Base-by-base conservation (phyloP, 92 coral and sea anemone genomes). In the Palythoa caribaeorum region DNA sequence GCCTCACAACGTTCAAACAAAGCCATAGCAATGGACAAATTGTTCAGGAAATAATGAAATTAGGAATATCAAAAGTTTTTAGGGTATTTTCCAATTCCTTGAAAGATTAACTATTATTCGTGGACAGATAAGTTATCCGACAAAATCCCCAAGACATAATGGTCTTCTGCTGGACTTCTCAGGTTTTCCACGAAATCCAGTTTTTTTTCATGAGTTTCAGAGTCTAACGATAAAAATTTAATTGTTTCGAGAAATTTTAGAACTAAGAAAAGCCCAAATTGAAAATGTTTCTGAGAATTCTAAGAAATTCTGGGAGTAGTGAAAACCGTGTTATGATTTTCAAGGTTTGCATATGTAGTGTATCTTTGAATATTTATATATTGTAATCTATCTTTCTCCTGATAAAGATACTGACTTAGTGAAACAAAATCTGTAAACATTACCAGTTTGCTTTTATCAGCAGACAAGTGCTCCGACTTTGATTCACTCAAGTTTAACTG, bases 381-480 rank as follows among this genome's bases (percentile, higher is more conserved):
- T 8, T 44, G 7, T 44, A 44, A 3, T 44, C 2, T 44, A 44
- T 44, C 50, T 44, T 44, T 44, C 50, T 44, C 50, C 75, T 70
- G 3, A 14, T 7, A 44, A 44, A 8, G 19, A 15, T 17, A 79
- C 19, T 40, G 53, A 44, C 39, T 16, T 11, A 69, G 19, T 35
- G 15, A 47, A 47, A 47, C 14, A 9, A 60, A 63, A 19, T 78
- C 19, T n/a, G 53, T 38, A 60, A 65, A 65, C 86, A 1, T 81
- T 83, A 95, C 98, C 98, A 95, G 91, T 90, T 95, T 95, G 60
- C 84, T 71, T 69, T 95, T 95, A 86, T 95, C 98, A 65, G 94
- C 88, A 8, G 96, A 10, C 75, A 95, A 88, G 85, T 88, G 73
- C 63, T 91, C 93, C 16, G 96, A 89, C 66, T 78, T 91, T 70